Evolutionary conservation across 2,888 invertebrate genomes (phyloP).

Genomic region (Parelbella ahira): DNA sequence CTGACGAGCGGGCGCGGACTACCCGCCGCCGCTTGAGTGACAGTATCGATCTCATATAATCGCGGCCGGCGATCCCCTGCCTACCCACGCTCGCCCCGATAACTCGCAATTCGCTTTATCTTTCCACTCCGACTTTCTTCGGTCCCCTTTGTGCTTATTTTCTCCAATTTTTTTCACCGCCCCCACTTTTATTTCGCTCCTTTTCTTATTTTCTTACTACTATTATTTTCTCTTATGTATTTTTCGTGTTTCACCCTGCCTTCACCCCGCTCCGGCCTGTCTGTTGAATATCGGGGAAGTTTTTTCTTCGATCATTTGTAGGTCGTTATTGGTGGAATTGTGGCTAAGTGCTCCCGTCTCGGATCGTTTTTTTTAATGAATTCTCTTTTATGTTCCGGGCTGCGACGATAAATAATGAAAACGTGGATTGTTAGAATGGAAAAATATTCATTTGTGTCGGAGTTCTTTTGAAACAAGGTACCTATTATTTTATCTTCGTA

Average conservation of each 20-base stretch:
- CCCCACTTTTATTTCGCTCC: constrained; percentile 72
- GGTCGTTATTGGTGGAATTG: constrained; percentile 71
- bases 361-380: constrained; percentile 72
- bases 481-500: constrained; percentile 23
- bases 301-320: constrained; percentile 71
- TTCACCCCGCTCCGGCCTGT: constrained; percentile 42
- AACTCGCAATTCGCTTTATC: constrained; percentile 80
- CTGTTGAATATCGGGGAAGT: constrained; percentile 42
- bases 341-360: constrained; percentile 61
- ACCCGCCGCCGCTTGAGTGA: constrained; percentile 41
- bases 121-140: constrained; percentile 68
- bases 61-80: constrained; percentile 64
- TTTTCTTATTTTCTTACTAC: constrained; percentile 69
- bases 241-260: constrained; percentile 65
- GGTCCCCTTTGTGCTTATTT: constrained; percentile 77
- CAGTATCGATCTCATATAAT: constrained; percentile 78
- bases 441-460: constrained; percentile 35
- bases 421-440: constrained; percentile 41
- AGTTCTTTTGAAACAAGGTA: constrained; percentile 27
- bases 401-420: constrained; percentile 55
- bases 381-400: constrained; percentile 57
- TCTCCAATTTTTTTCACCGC: constrained; percentile 68
- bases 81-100: constrained; percentile 71
- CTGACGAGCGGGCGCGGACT: too few species aligned
- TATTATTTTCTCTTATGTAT: constrained; percentile 78